These are phyloP conservation scores for Hephaestus fuliginosus DNA, from an alignment of 2,797 vertebrate species.

Conservation along the genomic window DNA sequence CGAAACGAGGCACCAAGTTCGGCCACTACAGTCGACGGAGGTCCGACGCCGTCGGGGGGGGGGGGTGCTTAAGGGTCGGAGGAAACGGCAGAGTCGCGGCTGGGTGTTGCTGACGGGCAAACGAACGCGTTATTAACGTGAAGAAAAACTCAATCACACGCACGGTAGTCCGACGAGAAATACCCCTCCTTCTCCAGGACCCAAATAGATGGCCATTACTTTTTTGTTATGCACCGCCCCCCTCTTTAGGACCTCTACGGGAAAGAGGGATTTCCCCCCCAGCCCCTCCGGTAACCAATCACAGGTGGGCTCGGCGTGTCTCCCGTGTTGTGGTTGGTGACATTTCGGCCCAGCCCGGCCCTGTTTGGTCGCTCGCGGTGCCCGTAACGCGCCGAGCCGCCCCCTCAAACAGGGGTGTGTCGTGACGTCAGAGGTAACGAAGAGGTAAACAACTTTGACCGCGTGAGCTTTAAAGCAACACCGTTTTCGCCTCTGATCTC, in stretches of 20 bases:
- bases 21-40: neutral
- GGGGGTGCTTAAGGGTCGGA: no score
- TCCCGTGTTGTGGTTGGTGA: constrained; percentile 73
- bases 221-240: constrained; percentile 85
- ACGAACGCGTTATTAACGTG: constrained; percentile 23
- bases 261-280: constrained; percentile 81
- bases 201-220: constrained; percentile 87
- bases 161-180: constrained; percentile 73
- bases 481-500: constrained; percentile 51
- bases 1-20: constrained; percentile 77
- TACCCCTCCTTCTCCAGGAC: constrained; percentile 79
- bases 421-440: constrained; percentile 88
- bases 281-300: constrained; percentile 78
- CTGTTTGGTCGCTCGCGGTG: constrained; percentile 70
- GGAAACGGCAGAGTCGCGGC: neutral
- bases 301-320: constrained; percentile 43
- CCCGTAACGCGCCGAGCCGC: constrained; percentile 64
- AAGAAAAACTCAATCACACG: constrained; percentile 61
- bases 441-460: constrained; percentile 91
- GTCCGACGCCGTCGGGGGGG: no score
- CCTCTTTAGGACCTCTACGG: constrained; percentile 75
- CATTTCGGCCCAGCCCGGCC: constrained; percentile 28
- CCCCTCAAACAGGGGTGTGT: constrained; percentile 89
- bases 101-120: neutral
- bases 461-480: constrained; percentile 88